Base-by-base conservation (phyloP, 2,888 invertebrate species). In the Amphipyra tragopoginis region DNA sequence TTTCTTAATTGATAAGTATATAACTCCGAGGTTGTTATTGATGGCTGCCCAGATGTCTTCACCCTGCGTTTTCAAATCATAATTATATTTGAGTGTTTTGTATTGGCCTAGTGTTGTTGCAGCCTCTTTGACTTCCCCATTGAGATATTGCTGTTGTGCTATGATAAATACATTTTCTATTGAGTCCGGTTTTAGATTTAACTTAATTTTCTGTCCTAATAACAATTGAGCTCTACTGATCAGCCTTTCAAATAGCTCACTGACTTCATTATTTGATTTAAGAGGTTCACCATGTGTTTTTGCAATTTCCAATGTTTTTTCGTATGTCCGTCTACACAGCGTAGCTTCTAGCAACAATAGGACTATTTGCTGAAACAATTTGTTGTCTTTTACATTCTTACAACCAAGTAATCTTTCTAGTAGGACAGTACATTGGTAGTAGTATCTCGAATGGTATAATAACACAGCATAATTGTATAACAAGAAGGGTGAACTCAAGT, bases 1-100 rank as follows among this genome's bases (percentile, higher is more conserved):
- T 92, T 98, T 98, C 15, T 97, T 97, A 90, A 98, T 95, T 39
- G 97, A 96, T 83, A 97, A 96, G 89, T 98, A 97, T 74, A 98
- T 95, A 53, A 97, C 97, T 45, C 97, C 98, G 84, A 98, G 96
- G 83, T 98, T 98, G 85, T 98, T 98, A 84, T 97, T 97, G 80
- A 97, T 89, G 34, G 94, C 94, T 63, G 95, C 93, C 94, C 94
- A 94, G 44, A 94, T 92, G 56, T 95, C 95, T 84, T 95, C 94
- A 8, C 93, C 93, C 76, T 94, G 92, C 15, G 87, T 86, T 77
- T 90, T 92, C 45, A 92, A 73, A 81, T 92, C 89, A 80, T 94
- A 93, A 66, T 86, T 87, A 65, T 89, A 87, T 72, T 92, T 90
- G 15, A 93, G 71, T 43, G 88, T 88, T 80, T 85, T 90, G 65